Conservation (phyloP, 2,797 vertebrate genomes). For the Cryptoblepharus egeriae region DNA sequence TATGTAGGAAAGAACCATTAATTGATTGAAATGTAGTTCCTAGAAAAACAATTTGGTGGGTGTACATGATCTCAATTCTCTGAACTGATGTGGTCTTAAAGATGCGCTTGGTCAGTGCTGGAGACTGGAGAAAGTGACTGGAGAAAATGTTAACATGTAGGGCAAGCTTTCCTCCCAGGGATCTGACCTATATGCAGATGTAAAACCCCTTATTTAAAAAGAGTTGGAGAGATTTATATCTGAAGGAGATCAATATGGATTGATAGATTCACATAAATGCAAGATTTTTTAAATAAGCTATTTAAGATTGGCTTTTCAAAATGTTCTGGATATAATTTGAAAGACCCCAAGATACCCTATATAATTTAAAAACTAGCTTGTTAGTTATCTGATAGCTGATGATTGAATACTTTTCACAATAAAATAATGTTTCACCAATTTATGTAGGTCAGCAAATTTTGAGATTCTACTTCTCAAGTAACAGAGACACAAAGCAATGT, state of each 20-base stretch:
- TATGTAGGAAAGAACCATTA: not conserved
- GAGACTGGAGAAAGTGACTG: not conserved
- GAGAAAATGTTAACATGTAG: not conserved
- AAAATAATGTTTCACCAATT: not conserved
- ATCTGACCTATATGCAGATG: not conserved
- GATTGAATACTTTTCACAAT: not conserved
- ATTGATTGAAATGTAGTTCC: not conserved
- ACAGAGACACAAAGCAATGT: not conserved
- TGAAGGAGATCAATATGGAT: not conserved
- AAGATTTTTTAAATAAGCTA: too few relatives aligned
- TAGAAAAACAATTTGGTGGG: not conserved
- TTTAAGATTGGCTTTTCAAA: not conserved
- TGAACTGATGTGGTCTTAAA: not conserved
- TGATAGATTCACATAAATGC: not conserved
- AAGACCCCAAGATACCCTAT: not conserved
- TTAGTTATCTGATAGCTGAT: not conserved
- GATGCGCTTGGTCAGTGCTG: not conserved
- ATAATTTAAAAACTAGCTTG: not conserved
- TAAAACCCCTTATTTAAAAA: not conserved
- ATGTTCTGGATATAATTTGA: not conserved
- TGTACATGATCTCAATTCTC: not conserved
- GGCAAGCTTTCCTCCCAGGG: not conserved
- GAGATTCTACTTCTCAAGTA: not conserved
- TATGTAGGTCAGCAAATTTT: constrained; percentile 1
- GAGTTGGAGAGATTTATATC: not conserved